These are phyloP conservation scores for Onychostruthus taczanowskii DNA, from an alignment of 2,113 vertebrate genomes.

Conservation along the genomic window DNA sequence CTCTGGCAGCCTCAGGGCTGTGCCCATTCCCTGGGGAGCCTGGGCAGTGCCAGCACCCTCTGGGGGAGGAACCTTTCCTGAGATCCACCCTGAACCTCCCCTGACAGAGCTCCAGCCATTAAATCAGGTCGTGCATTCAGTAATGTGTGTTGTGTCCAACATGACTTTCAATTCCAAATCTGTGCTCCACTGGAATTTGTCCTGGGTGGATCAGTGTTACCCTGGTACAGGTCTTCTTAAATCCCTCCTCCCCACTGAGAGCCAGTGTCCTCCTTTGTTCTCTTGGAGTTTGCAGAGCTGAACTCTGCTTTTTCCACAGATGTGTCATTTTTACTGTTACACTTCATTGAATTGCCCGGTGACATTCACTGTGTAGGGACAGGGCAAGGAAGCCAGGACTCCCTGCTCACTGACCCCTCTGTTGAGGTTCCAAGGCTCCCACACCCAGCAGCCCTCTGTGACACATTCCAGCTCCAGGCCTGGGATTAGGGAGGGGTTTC, in stretches of 20 bases:
- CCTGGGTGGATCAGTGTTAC: accelerated
- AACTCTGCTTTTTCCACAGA: background rate
- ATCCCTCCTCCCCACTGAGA: background rate
- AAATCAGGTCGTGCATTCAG: background rate
- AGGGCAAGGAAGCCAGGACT: background rate
- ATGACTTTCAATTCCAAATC: accelerated
- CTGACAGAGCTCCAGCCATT: background rate
- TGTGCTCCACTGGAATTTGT: background rate
- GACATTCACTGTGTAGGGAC: background rate
- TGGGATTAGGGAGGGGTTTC: background rate
- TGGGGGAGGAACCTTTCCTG: background rate
- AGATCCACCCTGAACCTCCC: accelerated
- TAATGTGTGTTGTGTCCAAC: background rate
- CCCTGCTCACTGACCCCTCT: accelerated
- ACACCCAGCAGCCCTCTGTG: background rate
- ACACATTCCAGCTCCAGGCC: background rate
- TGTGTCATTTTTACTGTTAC: background rate
- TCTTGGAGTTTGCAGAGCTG: background rate
- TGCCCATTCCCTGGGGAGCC: background rate
- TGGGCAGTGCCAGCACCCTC: background rate
- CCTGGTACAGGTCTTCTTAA: background rate
- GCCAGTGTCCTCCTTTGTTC: background rate
- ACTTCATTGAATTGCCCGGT: accelerated
- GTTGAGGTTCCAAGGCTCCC: background rate
- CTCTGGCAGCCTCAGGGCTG: background rate